Evolutionary conservation across 2,113 vertebrate genomes (phyloP).

Genomic region (Corydoras sp.): DNA sequence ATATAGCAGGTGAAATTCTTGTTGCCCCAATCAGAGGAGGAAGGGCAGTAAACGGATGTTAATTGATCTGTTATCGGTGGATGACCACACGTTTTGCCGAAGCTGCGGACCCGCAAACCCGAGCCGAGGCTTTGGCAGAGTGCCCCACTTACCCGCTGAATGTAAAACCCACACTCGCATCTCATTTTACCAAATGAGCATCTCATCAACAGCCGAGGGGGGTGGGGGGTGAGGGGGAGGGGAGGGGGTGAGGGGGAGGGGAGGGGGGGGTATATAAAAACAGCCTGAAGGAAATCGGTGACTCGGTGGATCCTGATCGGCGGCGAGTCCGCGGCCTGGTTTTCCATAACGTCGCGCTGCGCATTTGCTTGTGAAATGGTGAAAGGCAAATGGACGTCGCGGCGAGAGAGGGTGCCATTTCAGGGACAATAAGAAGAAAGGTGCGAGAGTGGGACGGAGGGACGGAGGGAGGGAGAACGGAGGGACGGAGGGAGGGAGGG

Average conservation of each 20-base stretch:
- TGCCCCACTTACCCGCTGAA: slow-evolving; percentile 50
- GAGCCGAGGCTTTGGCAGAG: slow-evolving; percentile 52
- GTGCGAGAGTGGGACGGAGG: no score
- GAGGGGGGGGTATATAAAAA: slow-evolving; percentile 23
- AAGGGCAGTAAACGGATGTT: no score
- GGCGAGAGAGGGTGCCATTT: slow-evolving; percentile 26
- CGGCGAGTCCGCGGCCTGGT: slow-evolving; percentile 32
- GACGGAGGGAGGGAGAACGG: no score
- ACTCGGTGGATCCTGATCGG: slow-evolving; percentile 47
- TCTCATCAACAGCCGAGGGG: slow-evolving; percentile 47
- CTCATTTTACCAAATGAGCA: slow-evolving; percentile 36
- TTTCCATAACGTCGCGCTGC: slow-evolving; percentile 10
- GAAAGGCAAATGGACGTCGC: slow-evolving; percentile 50
- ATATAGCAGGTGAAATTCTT: no score
- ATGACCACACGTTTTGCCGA: no score
- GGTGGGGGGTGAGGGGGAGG: no score
- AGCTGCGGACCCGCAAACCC: neutral
- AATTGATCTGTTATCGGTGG: no score
- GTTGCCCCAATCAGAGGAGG: no score
- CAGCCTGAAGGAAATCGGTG: slow-evolving; percentile 37
- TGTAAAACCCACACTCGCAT: slow-evolving; percentile 29
- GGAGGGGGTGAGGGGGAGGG: no score
- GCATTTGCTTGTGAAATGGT: slow-evolving; percentile 55
- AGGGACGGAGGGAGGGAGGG: no score
- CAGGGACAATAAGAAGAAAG: slow-evolving; percentile 6